A percentile compares a stretch with the other conserved stretches of the same genome.
phyloP scores from a whole-genome alignment of 37 sponge, comb jelly and placozoan genomes.

The Lycopodina hypogea region DNA sequence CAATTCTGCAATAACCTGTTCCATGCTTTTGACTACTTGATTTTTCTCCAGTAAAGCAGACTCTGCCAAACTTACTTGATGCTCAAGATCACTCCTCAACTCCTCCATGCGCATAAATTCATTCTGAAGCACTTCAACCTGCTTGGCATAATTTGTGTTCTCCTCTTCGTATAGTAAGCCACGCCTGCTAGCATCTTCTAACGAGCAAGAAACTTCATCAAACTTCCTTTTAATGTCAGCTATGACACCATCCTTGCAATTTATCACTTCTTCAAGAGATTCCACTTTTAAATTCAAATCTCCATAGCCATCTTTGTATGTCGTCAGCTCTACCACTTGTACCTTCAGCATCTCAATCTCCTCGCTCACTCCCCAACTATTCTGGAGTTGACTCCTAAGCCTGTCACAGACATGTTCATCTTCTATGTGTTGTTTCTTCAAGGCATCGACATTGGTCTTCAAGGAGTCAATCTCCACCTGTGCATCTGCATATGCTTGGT shows the following conservation, averaged over 20 bases:
- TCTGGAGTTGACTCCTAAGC: slow-evolving; percentile 27
- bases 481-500: slow-evolving; percentile 27
- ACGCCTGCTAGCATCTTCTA: slow-evolving; percentile 8
- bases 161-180: neutral
- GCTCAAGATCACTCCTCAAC: neutral
- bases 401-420: neutral
- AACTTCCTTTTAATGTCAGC: neutral
- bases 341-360: slow-evolving; percentile 25
- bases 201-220: neutral
- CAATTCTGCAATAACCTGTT: slow-evolving; percentile 10
- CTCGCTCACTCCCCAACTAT: slow-evolving; percentile 19
- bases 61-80: neutral
- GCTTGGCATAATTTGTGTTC: slow-evolving; percentile 1
- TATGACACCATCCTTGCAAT: neutral
- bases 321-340: neutral
- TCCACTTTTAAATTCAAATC: neutral
- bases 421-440: slow-evolving; percentile 23
- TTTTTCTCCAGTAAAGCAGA: too few species aligned
- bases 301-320: neutral
- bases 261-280: neutral
- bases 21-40: neutral
- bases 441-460: slow-evolving; percentile 19
- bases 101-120: neutral
- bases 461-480: slow-evolving; percentile 24
- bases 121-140: slow-evolving; percentile 20